Base-by-base conservation (phyloP, 2,888 invertebrate genomes). In the Nemotelus pantherinus region DNA sequence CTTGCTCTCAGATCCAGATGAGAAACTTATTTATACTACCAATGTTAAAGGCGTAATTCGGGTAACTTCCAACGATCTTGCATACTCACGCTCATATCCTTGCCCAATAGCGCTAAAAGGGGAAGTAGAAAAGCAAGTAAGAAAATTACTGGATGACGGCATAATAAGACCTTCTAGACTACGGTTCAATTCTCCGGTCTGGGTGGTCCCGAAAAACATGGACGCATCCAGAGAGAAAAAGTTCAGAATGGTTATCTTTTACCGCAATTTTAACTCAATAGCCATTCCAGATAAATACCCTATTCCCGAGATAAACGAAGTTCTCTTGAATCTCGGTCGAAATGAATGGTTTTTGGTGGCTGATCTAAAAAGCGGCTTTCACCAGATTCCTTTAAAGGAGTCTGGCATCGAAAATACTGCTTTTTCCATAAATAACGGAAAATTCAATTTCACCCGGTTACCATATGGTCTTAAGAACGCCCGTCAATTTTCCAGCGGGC, bases 391-490 rank as follows among this genome's bases (percentile, higher is more conserved):
- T n/a, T 4, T 58, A 4, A 5, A 25, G 3, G 58, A 58, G 9
- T 50, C 6, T 9, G 53, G 53, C n/a, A n/a, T n/a, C n/a, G n/a
- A n/a, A n/a, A n/a, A n/a, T n/a, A 58, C 58, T 25, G 58, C 58
- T 7, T 58, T 58, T 58, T 58, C 58, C 7, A 7, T n/a, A 7
- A 58, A 58, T 25, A 58, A 58, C 58, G 58, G 58, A 25, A 58
- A 58, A 58, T 58, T 58, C 58, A n/a, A 58, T 4, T 58, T 58
- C 6, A 58, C 7, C 25, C 58, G 58, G 10, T 25, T 58, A n/a
- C 58, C 58, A 58, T 58, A n/a, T 58, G 58, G 25, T n/a, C 25
- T 58, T 4, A 58, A 58, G 25, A 58, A 58, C n/a, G n/a, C n/a
- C 58, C 58, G 6, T 58, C 25, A 58, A 58, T 58, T n/a, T 58